A percentile compares a stretch with the other conserved stretches of the same genome.
Evolutionary conservation across 2,888 invertebrate genomes (phyloP).

Genomic region (Platerodrilus igneus): DNA sequence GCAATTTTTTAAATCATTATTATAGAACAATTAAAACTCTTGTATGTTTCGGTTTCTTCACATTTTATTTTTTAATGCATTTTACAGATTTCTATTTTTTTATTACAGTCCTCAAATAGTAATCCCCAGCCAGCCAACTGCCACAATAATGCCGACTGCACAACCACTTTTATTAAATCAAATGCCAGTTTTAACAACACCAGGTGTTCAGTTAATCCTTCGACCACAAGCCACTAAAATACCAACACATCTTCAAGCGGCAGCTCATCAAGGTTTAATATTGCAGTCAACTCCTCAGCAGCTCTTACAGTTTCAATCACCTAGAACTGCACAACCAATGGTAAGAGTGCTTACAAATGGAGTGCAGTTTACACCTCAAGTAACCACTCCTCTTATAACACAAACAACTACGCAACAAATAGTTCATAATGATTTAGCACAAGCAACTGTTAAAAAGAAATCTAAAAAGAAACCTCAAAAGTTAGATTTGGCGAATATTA

Average conservation of each 20-base stretch:
- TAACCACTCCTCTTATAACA: conserved; percentile 17
- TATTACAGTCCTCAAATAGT: conserved; percentile 44
- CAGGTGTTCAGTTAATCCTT: conserved; percentile 67
- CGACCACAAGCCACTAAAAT: conserved; percentile 58
- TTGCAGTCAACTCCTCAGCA: conserved; percentile 43
- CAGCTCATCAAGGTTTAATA: conserved; percentile 43
- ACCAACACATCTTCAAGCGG: conserved; percentile 39
- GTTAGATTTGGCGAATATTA: conserved; percentile 66
- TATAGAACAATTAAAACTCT: neutral
- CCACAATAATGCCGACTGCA: conserved; percentile 45
- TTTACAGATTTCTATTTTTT: conserved; percentile 3
- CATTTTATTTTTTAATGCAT: neutral
- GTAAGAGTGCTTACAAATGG: conserved; percentile 62
- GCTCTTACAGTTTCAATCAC: conserved; percentile 39
- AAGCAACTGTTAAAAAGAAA: conserved; percentile 53
- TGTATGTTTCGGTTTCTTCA: neutral
- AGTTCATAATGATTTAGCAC: too few species aligned
- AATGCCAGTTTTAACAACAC: conserved; percentile 50
- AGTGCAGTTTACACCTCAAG: conserved; percentile 29
- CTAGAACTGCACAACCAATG: conserved; percentile 48
- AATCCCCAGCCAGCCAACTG: conserved; percentile 41
- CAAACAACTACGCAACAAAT: conserved; percentile 28
- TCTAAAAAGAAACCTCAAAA: conserved; percentile 54
- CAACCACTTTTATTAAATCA: conserved; percentile 46
- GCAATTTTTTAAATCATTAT: too few species aligned